Conservation (phyloP, 92 coral and sea anemone species). For the Parazoanthus swiftii region DNA sequence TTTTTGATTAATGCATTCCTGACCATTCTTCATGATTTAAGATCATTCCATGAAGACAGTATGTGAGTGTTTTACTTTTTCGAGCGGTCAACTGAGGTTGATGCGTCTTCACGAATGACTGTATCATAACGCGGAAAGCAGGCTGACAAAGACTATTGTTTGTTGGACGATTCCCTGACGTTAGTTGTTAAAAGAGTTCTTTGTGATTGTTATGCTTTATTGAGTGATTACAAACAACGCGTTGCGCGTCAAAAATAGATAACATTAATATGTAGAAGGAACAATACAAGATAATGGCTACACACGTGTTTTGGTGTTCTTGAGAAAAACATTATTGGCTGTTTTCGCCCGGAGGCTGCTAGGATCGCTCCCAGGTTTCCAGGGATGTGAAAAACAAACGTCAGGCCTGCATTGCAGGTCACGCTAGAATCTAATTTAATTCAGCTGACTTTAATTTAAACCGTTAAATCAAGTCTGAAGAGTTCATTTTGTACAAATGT, state of each 20-base stretch:
- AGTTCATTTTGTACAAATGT: too few relatives aligned
- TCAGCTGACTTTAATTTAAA: too few relatives aligned
- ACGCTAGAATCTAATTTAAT: too few relatives aligned
- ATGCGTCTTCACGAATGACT: not conserved
- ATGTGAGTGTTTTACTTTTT: not conserved
- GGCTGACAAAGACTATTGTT: not conserved
- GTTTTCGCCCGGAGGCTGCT: not conserved
- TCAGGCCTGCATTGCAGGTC: too few relatives aligned
- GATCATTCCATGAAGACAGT: not conserved
- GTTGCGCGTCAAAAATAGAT: not conserved
- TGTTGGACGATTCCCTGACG: not conserved
- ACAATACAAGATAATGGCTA: not conserved
- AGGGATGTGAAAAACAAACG: not conserved
- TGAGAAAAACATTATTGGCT: not conserved
- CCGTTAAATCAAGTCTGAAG: too few relatives aligned
- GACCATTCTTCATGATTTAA: conserved; percentile 2
- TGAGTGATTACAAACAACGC: not conserved
- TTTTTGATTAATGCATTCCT: not conserved
- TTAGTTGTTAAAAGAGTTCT: not conserved
- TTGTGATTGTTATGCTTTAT: not conserved
- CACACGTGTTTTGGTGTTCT: not conserved
- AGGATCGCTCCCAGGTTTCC: not conserved
- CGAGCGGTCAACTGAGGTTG: not conserved
- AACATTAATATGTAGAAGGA: not conserved
- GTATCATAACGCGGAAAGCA: not conserved